These are phyloP conservation scores for Lagria hirta DNA, from an alignment of 2,888 invertebrate species.

Conservation along the genomic window DNA sequence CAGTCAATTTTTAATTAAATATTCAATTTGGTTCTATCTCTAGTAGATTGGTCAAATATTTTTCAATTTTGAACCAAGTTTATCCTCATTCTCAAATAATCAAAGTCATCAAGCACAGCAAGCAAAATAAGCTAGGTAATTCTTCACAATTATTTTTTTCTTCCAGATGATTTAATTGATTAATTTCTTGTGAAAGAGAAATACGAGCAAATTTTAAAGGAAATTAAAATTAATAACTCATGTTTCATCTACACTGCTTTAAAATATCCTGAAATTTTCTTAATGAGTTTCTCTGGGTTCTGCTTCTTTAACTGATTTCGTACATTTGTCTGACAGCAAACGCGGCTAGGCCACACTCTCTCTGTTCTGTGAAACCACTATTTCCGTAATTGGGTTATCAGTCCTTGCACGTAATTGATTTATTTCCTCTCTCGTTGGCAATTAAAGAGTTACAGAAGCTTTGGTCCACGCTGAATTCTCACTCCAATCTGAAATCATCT, in stretches of 20 bases:
- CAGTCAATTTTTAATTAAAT: too few relatives aligned
- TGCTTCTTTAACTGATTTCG: conserved; percentile 34
- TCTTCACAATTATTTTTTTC: conserved; percentile 22
- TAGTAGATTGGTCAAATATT: too few relatives aligned
- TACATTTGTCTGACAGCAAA: conserved; percentile 34
- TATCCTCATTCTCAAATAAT: too few relatives aligned
- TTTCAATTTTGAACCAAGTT: too few relatives aligned
- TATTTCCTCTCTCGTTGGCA: conserved; percentile 41
- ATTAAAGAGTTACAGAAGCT: conserved; percentile 37
- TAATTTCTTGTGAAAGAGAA: conserved; percentile 20
- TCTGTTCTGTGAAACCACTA: conserved; percentile 32
- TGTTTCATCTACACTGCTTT: conserved; percentile 25
- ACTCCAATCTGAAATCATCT: conserved; percentile 13
- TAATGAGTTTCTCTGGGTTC: conserved; percentile 34
- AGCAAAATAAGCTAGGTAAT: conserved; percentile 11
- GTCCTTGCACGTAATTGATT: conserved; percentile 48
- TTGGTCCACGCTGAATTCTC: conserved; percentile 20
- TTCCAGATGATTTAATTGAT: conserved; percentile 20
- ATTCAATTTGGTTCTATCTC: too few relatives aligned
- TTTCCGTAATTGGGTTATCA: conserved; percentile 44
- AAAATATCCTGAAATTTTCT: conserved; percentile 31
- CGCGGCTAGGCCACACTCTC: conserved; percentile 24
- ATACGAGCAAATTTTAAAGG: conserved; percentile 19
- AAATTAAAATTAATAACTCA: conserved; percentile 32
- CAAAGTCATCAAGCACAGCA: too few relatives aligned